Base-by-base conservation (phyloP, 2,113 vertebrate genomes). In the Eulacestoma nigropectus region DNA sequence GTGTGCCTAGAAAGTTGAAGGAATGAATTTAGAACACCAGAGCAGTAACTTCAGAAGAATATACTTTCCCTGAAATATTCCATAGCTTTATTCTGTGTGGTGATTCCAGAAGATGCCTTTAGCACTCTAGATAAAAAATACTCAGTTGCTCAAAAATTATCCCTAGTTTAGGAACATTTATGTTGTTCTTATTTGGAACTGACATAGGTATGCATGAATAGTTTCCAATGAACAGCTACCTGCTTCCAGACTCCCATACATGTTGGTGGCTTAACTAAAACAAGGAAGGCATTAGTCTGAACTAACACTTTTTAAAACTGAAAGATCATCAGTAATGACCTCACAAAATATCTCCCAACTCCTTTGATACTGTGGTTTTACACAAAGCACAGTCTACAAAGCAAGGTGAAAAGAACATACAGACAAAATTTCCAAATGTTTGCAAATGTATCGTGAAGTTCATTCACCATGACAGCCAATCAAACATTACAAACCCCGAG, bases 401-500 rank as follows among this genome's bases (percentile, higher is more conserved):
- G 91, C 73, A 93, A 96, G 94, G 75, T 84, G 83, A 90, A 95
- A 88, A 84, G 79, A 74, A 32, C 67, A 83, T 63, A 84, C 5
- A 95, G n/a, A 64, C 41, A 95, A 96, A 60, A 92, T 81, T 90
- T 95, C 83, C 59, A 57, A 81, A 60, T 47, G 83, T 76, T 84
- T 95, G 46, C 89, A 85, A 93, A 85, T 89, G 50, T 91, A 8
- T 60, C 93, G 93, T 87, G 70, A 95, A 72, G 83, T 83, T 68
- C 67, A 44, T 93, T 96, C 92, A 92, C 57, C 19, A 87, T 93
- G 84, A 53, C 22, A 95, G 77, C 77, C 93, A 80, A 52, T 16
- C 79, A 89, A 85, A 84, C 39, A 37, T n/a, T 64, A 81, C 95
- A 96, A 93, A 97, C 62, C 81, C 90, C 92, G 92, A 94, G 95